Base-by-base conservation (phyloP, 2,113 vertebrate genomes). In the Rhegmatorhina hoffmannsi region DNA sequence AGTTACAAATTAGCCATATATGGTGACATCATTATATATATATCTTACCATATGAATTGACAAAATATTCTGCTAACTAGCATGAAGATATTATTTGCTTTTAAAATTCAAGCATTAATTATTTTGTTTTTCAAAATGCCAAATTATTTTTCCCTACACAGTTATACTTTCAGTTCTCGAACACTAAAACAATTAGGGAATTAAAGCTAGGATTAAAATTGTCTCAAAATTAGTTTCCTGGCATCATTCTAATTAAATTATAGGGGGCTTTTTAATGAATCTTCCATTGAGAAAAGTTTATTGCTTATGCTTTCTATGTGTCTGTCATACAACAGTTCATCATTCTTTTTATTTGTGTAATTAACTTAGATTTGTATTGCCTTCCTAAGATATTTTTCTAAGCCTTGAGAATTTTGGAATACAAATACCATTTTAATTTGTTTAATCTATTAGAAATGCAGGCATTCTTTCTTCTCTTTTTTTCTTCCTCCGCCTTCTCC, bases 191-290 rank as follows among this genome's bases (percentile, higher is more conserved):
- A 66, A 63, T 80, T 85, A 85, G 14, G 13, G 43, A 87, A 73
- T 73, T 88, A 80, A 83, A 85, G n/a, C 55, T 74, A 70, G 75
- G 59, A 77, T 79, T 94, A 59, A 90, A 95, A 85, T 73, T 58
- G 18, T 80, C 55, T 85, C 59, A 77, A 49, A 90, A 95, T 80
- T 67, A 67, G 33, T 93, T 75, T 83, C 33, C 50, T 85, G 59
- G 38, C 34, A 86, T 83, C 29, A 62, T 87, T 95, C 63, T 77
- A 83, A 77, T 94, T 94, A 88, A 90, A 90, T 79, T 92, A 79
- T 24, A 47, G 23, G 47, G 29, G 23, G 53, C 47, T 62, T 92
- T 92, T 87, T 70, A 92, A 83, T 87, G 29, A 59, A 46, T 83
- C 43, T 91, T 90, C 46, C 26, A 83, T 36, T 77, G 55, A 95